Base-by-base conservation (phyloP, 2,888 invertebrate genomes). In the Oegoconia quadripuncta region DNA sequence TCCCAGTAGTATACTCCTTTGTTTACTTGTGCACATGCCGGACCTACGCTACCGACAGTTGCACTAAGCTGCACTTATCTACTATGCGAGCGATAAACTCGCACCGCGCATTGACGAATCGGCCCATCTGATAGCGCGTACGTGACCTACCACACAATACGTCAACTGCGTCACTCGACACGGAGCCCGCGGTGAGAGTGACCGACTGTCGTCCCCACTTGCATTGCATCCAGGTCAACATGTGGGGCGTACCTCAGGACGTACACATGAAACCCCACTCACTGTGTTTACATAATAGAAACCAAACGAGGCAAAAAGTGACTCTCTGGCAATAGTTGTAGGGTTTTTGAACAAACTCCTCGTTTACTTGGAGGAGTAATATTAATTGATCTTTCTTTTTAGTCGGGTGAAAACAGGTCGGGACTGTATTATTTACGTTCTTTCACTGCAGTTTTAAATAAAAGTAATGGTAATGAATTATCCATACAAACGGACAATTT, bases 11-110 rank as follows among this genome's bases (percentile, higher is more conserved):
- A n/a, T n/a, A n/a, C n/a, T n/a, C n/a, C n/a, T n/a, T n/a, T n/a
- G n/a, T n/a, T n/a, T n/a, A n/a, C n/a, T n/a, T n/a, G n/a, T n/a
- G n/a, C n/a, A n/a, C n/a, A n/a, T n/a, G n/a, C n/a, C n/a, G n/a
- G n/a, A n/a, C n/a, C n/a, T n/a, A n/a, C n/a, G n/a, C n/a, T n/a
- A n/a, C n/a, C n/a, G n/a, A n/a, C n/a, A n/a, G n/a, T n/a, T n/a
- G n/a, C n/a, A n/a, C n/a, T n/a, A n/a, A 27, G n/a, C 4, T 29
- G 35, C 36, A 36, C 16, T 28, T 36, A 36, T 36, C 30, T 29
- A 23, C 18, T 12, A 30, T 14, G 23, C 26, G 27, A 26, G 34
- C 37, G 37, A 37, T 37, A 37, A 36, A 30, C 9, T 7, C 14
- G 20, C 27, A 4, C 3, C 17, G 26, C 34, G 6, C n/a, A 26